Evolutionary conservation across 2,113 vertebrate species (phyloP).

Genomic region (Apteryx owenii): DNA sequence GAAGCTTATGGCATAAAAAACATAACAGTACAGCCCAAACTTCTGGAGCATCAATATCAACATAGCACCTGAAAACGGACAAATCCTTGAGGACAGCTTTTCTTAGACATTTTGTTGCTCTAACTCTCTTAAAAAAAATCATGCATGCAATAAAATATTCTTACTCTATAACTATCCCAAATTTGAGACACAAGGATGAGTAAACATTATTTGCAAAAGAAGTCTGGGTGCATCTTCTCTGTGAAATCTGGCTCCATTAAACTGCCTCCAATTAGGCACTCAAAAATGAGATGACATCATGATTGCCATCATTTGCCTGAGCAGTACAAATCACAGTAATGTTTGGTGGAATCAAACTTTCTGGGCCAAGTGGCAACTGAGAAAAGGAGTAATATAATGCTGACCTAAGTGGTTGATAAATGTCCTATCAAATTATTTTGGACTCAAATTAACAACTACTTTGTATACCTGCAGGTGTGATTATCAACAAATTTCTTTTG

Average conservation of each 20-base stretch:
- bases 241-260: background rate
- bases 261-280: background rate
- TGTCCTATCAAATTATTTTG: background rate
- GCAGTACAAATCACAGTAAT: background rate
- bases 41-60: background rate
- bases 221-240: background rate
- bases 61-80: background rate
- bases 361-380: background rate
- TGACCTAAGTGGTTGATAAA: background rate
- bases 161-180: background rate
- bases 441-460: background rate
- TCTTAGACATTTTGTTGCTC: background rate
- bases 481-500: background rate
- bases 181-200: background rate
- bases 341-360: background rate
- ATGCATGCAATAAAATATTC: background rate
- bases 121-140: background rate
- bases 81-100: background rate
- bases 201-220: background rate
- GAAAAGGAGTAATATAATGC: background rate
- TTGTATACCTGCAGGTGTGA: background rate
- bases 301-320: background rate
- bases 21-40: background rate
- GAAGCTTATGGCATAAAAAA: background rate
- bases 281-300: background rate